A percentile compares a stretch with the other conserved stretches of the same genome.
Conservation (phyloP, 2,113 vertebrate genomes). For the Anarhynchus alexandrinus region DNA sequence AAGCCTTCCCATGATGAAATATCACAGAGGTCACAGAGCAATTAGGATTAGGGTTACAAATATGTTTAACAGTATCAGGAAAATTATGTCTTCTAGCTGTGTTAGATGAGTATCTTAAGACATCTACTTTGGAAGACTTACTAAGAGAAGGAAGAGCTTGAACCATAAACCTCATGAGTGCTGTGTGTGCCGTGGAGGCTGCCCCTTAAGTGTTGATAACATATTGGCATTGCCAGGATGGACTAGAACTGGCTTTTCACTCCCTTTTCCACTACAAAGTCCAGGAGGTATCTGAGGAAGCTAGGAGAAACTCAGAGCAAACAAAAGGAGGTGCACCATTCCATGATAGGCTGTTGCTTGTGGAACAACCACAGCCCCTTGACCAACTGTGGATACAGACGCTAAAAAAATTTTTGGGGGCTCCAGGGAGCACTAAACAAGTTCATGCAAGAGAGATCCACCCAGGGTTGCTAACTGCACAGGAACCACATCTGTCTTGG, state of each 20-base stretch:
- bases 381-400: background rate
- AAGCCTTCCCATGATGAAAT: background rate
- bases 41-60: slow-evolving; percentile 44
- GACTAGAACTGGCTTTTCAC: background rate
- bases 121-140: background rate
- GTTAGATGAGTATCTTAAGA: background rate
- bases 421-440: background rate
- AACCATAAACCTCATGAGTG: background rate
- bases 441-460: background rate
- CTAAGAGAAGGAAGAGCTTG: background rate
- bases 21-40: slow-evolving; percentile 28
- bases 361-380: background rate
- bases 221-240: background rate
- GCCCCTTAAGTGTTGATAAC: background rate
- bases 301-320: background rate
- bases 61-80: slow-evolving; percentile 9
- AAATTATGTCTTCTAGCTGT: background rate
- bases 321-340: background rate
- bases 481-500: background rate
- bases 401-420: background rate
- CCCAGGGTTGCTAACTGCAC: background rate
- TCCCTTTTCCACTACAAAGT: background rate
- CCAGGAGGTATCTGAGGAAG: background rate
- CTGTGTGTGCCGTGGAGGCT: background rate
- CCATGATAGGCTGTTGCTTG: background rate